A percentile compares a stretch with the other conserved stretches of the same genome.
phyloP scores from a whole-genome alignment of 2,888 invertebrate species.

The Mayetiola destructor region DNA sequence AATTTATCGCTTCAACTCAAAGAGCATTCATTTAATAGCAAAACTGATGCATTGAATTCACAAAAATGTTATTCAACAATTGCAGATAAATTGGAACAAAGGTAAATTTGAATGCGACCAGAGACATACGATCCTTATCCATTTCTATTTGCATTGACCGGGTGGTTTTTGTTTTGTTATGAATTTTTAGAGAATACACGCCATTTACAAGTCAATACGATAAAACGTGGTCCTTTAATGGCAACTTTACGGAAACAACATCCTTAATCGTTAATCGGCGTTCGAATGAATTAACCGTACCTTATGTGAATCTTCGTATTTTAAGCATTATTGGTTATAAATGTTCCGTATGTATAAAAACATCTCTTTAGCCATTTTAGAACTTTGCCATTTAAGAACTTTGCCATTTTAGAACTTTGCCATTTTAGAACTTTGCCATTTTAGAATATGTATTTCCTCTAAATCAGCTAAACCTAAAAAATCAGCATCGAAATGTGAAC shows the following conservation, averaged over 20 bases:
- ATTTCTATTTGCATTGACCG: neutral
- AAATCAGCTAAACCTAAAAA: no score
- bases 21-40: neutral
- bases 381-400: no score
- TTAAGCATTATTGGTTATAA: neutral
- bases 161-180: neutral
- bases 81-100: neutral
- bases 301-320: neutral
- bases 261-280: neutral
- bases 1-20: neutral
- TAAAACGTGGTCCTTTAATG: neutral
- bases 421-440: no score
- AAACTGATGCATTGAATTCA: neutral
- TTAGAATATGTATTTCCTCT: no score
- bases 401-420: no score
- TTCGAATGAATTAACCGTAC: neutral
- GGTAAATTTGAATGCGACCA: neutral
- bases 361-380: no score
- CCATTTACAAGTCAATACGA: neutral
- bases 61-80: neutral
- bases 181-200: neutral
- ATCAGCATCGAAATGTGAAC: no score
- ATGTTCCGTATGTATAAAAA: slow-evolving; percentile 1
- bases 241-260: neutral
- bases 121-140: neutral